phyloP scores from a whole-genome alignment of 2,888 invertebrate species.

The Odiellus spinosus region DNA sequence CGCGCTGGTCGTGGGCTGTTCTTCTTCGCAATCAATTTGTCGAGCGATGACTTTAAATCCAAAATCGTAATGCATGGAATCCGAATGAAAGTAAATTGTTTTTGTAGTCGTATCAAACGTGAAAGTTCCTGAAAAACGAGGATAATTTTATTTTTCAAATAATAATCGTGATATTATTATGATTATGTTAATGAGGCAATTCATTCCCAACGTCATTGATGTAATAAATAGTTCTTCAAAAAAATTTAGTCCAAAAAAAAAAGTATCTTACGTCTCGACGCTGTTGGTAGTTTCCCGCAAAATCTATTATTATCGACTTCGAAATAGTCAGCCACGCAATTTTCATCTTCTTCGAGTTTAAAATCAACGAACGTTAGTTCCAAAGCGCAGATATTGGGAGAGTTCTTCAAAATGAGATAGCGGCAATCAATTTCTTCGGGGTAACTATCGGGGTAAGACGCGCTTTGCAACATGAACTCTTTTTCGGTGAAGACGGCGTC shows the following conservation, averaged over 20 bases:
- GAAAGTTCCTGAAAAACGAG: slow-evolving; percentile 11
- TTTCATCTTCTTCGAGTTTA: slow-evolving; percentile 21
- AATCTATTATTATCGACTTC: slow-evolving; percentile 19
- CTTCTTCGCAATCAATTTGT: too few species aligned
- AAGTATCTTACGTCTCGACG: too few species aligned
- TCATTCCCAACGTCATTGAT: too few species aligned
- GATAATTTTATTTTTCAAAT: neutral
- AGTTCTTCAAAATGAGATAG: slow-evolving; percentile 15
- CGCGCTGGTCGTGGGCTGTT: too few species aligned
- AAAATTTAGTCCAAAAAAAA: too few species aligned
- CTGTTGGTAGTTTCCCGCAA: slow-evolving; percentile 19
- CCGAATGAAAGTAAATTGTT: too few species aligned
- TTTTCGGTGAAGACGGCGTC: slow-evolving; percentile 12
- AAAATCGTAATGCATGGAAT: too few species aligned
- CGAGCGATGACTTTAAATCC: too few species aligned
- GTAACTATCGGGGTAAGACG: slow-evolving; percentile 20
- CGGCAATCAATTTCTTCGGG: slow-evolving; percentile 18
- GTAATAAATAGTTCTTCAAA: too few species aligned
- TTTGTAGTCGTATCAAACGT: slow-evolving; percentile 10
- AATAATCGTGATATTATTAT: too few species aligned
- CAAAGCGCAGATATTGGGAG: slow-evolving; percentile 18
- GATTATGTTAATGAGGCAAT: too few species aligned
- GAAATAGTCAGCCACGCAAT: slow-evolving; percentile 22
- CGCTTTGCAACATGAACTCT: slow-evolving; percentile 18
- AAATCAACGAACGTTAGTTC: slow-evolving; percentile 21